Evolutionary conservation across 2,113 vertebrate species (phyloP).

Genomic region (Corynorhinus townsendii): DNA sequence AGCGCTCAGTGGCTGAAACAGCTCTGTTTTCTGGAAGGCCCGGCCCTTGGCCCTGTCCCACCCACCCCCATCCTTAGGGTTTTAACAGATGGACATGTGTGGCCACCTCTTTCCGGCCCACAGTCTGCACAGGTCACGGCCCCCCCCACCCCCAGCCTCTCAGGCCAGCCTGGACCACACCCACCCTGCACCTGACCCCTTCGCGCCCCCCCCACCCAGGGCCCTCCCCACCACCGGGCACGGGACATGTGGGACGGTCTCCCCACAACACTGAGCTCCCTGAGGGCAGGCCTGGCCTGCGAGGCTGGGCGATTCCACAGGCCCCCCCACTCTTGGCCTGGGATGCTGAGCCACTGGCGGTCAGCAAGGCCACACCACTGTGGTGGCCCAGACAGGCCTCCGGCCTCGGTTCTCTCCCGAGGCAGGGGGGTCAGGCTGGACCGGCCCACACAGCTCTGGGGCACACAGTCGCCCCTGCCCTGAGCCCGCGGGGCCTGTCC

Average conservation of each 20-base stretch:
- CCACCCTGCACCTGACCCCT: neutral
- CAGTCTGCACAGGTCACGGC: fast-evolving
- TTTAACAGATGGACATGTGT: neutral
- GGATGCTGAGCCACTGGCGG: neutral
- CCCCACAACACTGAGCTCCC: neutral
- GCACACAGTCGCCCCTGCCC: neutral
- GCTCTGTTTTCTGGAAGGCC: neutral
- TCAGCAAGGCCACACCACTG: neutral
- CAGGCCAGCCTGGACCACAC: neutral
- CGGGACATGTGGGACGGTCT: neutral
- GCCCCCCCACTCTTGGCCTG: neutral
- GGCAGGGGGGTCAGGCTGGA: neutral
- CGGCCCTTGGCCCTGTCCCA: fast-evolving
- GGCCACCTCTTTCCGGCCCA: no score
- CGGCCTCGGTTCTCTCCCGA: neutral
- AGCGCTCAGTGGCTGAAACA: neutral
- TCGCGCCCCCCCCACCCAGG: neutral
- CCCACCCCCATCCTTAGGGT: neutral
- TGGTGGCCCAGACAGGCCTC: neutral
- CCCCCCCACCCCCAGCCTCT: neutral
- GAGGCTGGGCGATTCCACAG: neutral
- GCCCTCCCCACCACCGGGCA: fast-evolving
- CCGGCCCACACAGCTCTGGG: neutral
- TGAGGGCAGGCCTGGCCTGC: neutral
- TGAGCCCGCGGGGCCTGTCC: neutral